Evolutionary conservation across 2,888 invertebrate genomes (phyloP).

Genomic region (Acleris laterana): DNA sequence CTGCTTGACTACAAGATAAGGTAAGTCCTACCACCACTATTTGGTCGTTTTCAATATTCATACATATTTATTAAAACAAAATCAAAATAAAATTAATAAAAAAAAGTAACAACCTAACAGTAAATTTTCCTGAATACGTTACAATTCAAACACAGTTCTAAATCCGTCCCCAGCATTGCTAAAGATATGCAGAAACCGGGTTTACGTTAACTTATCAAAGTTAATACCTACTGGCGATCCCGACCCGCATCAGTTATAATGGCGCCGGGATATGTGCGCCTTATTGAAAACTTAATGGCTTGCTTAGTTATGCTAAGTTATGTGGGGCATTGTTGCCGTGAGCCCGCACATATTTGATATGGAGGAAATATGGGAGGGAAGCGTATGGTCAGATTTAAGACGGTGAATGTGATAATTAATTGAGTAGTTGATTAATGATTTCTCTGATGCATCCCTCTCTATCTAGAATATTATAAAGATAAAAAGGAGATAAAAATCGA

Average conservation of each 20-base stretch:
- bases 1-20: not conserved
- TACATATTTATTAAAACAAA: too few species aligned
- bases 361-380: conserved; percentile 9
- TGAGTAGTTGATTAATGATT: too few species aligned
- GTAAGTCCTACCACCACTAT: too few species aligned
- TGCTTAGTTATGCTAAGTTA: conserved; percentile 58
- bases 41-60: too few species aligned
- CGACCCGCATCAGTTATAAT: conserved; percentile 82
- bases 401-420: not conserved
- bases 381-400: not conserved
- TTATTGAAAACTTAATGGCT: conserved; percentile 76
- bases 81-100: too few species aligned
- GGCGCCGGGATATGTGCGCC: conserved; percentile 71
- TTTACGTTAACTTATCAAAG: conserved; percentile 62
- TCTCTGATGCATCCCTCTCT: too few species aligned
- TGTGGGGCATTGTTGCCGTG: conserved; percentile 48
- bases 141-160: conserved; percentile 25
- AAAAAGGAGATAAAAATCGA: too few species aligned
- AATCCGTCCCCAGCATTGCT: conserved; percentile 70
- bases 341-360: conserved; percentile 31
- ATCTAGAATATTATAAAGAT: too few species aligned
- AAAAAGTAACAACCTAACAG: too few species aligned
- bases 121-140: too few species aligned
- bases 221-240: conserved; percentile 81
- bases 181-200: conserved; percentile 82